Base-by-base conservation (phyloP, 2,888 invertebrate species). In the Auanema freiburgensis region DNA sequence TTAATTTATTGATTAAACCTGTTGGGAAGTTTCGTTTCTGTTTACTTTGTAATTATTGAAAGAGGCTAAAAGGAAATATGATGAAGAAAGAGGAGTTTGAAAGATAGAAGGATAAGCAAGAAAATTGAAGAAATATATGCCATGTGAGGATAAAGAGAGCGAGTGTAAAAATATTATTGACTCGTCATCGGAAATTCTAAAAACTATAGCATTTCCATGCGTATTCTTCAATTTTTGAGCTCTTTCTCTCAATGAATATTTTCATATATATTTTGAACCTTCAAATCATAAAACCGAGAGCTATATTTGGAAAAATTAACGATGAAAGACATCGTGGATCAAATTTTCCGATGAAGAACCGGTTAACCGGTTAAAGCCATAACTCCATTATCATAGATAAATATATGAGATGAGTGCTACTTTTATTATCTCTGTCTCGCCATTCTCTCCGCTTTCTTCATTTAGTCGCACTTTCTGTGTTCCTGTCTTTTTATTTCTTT, bases 361-460 rank as follows among this genome's bases (percentile, higher is more conserved):
- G 33, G 33, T 33, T 33, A 33, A 33, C 33, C 33, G 33, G 33
- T 33, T 33, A 33, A 33, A 33, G 33, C 33, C 33, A 33, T 33
- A 3, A 33, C 8, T 33, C 8, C 33, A 33, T 33, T n/a, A 59
- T 59, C 12, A 59, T 51, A 51, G 50, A 52, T 21, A 52, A 21
- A 53, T 21, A 33, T 11, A 16, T 24, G 24, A 2, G 21, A 46
- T 52, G n/a, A 3, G 8, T 21, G 14, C 56, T n/a, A 55, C 8
- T 14, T 41, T n/a, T 18, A n/a, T 18, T n/a, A 18, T 59, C 44
- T 49, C 59, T 53, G 23, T 54, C 44, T 60, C 46, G 41, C 54
- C 43, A 40, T 43, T 46, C 46, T 42, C 51, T 33, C 50, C 41
- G 33, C 33, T 33, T 33, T 33, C 33, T 33, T 33, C n/a, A n/a